Base-by-base conservation (phyloP, 2,888 invertebrate genomes). In the Apodemia duryi region DNA sequence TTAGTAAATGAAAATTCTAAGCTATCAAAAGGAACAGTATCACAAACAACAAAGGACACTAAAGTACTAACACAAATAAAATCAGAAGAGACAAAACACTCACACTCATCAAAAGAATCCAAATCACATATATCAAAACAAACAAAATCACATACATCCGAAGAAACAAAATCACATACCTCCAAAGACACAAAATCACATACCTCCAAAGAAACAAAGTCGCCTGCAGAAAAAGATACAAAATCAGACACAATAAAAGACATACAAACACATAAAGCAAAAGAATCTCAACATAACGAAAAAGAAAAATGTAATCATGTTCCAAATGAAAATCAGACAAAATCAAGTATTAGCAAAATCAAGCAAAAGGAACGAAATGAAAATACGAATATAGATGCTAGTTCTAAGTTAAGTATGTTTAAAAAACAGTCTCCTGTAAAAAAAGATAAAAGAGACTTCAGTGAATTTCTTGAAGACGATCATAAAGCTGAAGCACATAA, bases 381-480 rank as follows among this genome's bases (percentile, higher is more conserved):
- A 63, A 63, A 52, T 43, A 46, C 46, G 6, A 13, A n/a, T 32
- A 61, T 10, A 21, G 61, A 65, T 46, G n/a, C 54, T 9, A 51
- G 51, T n/a, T 61, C n/a, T 10, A 52, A 65, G 43, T 7, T 38
- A 61, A 35, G 52, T 6, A 49, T n/a, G 51, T 54, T 62, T 57
- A 62, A 52, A 38, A 62, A 32, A 62, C 43, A 62, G n/a, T 35
- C 43, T n/a, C 61, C 41, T 4, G 41, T 51, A 10, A 64, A 64
- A 60, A 62, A 49, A 41, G 38, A 52, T 38, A 73, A 77, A 66
- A 69, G 73, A 66, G 76, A 77, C 68, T 81, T 78, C 61, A 76
- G 73, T 70, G 78, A 86, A 68, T 89, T 91, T 69, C 70, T 86
- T 62, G 82, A 83, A 60, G 72, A 71, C 63, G 68, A 71, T 64